Conservation (phyloP, 2,113 vertebrate genomes). For the Rissa tridactyla region DNA sequence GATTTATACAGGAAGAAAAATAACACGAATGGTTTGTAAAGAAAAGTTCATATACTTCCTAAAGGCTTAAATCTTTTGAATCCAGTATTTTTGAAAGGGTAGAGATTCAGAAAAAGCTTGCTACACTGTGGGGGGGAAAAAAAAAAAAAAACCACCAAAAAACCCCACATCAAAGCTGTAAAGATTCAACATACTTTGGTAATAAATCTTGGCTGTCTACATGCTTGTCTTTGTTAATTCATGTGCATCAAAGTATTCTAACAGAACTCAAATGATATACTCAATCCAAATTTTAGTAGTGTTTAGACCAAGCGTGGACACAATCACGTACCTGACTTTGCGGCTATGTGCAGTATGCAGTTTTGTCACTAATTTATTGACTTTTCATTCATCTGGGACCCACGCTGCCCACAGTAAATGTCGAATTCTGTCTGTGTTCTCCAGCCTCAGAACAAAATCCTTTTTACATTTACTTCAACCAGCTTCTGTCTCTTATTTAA, state of each 20-base stretch:
- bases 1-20: not conserved
- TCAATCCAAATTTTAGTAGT: not conserved
- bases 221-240: not conserved
- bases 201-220: conserved; percentile 53
- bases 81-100: not conserved
- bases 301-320: not conserved
- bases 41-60: not conserved
- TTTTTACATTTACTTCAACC: not conserved
- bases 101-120: not conserved
- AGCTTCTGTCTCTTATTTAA: not conserved
- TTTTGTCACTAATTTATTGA: not conserved
- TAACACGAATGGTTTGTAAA: not conserved
- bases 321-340: not conserved
- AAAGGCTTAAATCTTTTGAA: not conserved
- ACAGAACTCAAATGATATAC: not conserved
- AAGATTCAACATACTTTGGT: conserved; percentile 10
- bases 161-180: not conserved
- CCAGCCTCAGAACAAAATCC: not conserved
- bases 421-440: not conserved
- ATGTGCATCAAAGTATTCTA: not conserved
- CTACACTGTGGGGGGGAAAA: not conserved
- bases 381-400: not conserved
- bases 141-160: not conserved
- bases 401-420: not conserved
- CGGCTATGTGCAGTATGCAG: not conserved